Percentiles rank a stretch among this genome's conserved stretches.
Evolutionary conservation across 2,888 invertebrate genomes (phyloP).

Genomic region (Vannuccia rotundouncinata): DNA sequence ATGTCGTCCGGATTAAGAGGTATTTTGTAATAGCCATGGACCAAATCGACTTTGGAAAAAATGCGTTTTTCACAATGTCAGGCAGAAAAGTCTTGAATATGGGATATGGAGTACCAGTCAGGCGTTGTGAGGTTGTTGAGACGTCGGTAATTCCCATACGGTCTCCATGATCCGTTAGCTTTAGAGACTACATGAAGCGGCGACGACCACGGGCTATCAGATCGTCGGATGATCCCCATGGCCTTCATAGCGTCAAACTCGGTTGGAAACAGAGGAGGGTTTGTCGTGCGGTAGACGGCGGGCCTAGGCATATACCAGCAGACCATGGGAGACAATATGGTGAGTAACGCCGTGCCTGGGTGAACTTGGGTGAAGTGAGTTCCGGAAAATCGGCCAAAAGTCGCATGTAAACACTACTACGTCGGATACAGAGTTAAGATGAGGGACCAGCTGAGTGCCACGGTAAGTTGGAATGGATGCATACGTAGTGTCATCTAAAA

Average conservation of each 20-base stretch:
- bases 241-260: conserved; percentile 50
- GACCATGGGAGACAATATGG: conserved; percentile 46
- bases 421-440: background rate
- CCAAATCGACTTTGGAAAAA: conserved; percentile 41
- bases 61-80: conserved; percentile 39
- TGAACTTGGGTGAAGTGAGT: conserved; percentile 18
- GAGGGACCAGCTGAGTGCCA: background rate
- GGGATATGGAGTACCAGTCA: conserved; percentile 34
- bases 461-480: background rate
- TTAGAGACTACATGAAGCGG: conserved; percentile 52
- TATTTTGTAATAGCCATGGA: conserved; percentile 41
- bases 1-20: conserved; percentile 39
- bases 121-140: conserved; percentile 36
- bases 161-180: conserved; percentile 34
- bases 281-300: conserved; percentile 49
- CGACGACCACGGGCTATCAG: conserved; percentile 53
- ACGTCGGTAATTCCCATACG: conserved; percentile 29
- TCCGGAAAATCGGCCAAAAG: conserved; percentile 27
- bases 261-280: conserved; percentile 44
- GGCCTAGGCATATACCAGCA: conserved; percentile 45
- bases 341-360: conserved; percentile 42
- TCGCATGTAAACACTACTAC: conserved; percentile 11
- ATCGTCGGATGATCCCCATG: conserved; percentile 54
- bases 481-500: conserved; percentile 5
- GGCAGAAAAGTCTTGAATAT: conserved; percentile 41